A percentile compares a stretch with the other conserved stretches of the same genome.
Conservation (phyloP, 2,113 vertebrate genomes). For the Sinocyclocheilus anshuiensis region DNA sequence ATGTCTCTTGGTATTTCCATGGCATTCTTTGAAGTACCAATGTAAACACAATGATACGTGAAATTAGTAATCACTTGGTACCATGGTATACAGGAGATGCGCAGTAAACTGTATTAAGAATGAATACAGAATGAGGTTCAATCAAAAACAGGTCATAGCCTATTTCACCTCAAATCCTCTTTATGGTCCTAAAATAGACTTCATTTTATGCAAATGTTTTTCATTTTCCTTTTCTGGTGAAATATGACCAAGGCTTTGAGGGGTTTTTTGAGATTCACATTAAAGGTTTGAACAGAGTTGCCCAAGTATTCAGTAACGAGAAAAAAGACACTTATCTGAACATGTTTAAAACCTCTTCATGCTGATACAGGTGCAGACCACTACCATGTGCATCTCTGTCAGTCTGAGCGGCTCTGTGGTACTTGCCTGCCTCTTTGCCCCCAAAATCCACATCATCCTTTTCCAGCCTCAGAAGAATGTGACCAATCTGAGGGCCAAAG, state of each 20-base stretch:
- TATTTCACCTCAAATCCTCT: not conserved
- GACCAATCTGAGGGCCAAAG: conserved; percentile 83
- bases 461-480: conserved; percentile 99
- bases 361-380: conserved; percentile 90
- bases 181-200: no score
- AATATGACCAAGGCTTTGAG: not conserved
- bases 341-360: not conserved
- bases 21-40: not conserved
- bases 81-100: not conserved
- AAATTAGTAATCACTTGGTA: not conserved
- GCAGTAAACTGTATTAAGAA: not conserved
- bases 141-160: not conserved
- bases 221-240: no score
- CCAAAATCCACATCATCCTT: conserved; percentile 96
- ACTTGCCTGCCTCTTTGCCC: conserved; percentile 92
- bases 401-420: conserved; percentile 97
- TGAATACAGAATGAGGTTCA: not conserved
- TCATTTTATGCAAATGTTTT: no score
- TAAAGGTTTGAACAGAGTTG: not conserved
- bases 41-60: not conserved
- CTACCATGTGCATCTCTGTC: conserved; percentile 97
- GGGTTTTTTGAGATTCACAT: not conserved
- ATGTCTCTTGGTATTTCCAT: not conserved
- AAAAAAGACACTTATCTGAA: not conserved
- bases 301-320: not conserved